Evolutionary conservation across 2,888 invertebrate species (phyloP).

Genomic region (Drosophila flavopinicola): DNA sequence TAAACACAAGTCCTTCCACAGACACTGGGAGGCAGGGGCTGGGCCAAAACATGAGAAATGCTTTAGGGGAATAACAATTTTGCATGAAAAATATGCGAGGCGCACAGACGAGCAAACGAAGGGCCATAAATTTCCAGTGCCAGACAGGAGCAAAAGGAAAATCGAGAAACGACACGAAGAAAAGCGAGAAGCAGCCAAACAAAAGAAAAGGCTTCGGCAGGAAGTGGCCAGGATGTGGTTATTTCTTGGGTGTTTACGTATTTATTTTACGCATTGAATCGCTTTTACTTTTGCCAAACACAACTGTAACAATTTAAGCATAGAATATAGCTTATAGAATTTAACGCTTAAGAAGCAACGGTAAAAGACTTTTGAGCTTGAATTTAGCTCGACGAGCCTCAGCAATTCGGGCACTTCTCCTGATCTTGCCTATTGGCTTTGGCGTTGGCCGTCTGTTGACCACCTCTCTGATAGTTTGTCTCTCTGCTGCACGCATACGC

Average conservation of each 20-base stretch:
- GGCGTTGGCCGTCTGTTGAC: too few relatives aligned
- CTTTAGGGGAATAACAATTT: conserved; percentile 57
- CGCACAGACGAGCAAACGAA: conserved; percentile 65
- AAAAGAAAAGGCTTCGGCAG: conserved; percentile 10
- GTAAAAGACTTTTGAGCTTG: too few relatives aligned
- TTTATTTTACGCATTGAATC: conserved; percentile 13
- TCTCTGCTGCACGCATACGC: too few relatives aligned
- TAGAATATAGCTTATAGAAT: too few relatives aligned
- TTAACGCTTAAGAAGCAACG: too few relatives aligned
- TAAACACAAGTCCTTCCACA: conserved; percentile 10
- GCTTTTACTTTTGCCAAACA: conserved; percentile 9
- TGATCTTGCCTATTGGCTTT: too few relatives aligned
- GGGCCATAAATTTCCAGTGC: conserved; percentile 70
- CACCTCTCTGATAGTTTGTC: too few relatives aligned
- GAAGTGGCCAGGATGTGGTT: conserved; percentile 29
- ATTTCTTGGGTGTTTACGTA: conserved; percentile 11
- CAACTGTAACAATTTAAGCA: not conserved
- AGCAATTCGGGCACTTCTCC: too few relatives aligned
- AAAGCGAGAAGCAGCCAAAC: not conserved
- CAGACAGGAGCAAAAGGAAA: conserved; percentile 37
- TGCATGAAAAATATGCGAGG: conserved; percentile 76
- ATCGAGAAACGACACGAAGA: not conserved
- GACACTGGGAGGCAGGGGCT: too few relatives aligned
- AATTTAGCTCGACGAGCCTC: too few relatives aligned
- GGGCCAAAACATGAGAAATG: conserved; percentile 36